Evolutionary conservation across 2,113 vertebrate species (phyloP).

Genomic region (Dasyornis broadbenti): DNA sequence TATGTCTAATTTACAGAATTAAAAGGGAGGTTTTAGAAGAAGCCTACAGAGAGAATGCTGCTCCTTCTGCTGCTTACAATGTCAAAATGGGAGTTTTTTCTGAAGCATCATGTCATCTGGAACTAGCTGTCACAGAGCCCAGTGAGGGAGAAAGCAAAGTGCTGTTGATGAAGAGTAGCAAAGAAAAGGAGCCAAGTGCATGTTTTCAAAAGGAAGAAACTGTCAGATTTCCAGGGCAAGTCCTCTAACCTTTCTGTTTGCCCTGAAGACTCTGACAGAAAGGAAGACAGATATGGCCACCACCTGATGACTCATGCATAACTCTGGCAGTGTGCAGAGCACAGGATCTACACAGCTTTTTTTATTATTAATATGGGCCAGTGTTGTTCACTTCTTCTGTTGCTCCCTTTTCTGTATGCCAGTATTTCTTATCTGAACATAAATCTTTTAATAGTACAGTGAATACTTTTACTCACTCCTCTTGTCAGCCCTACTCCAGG

Average conservation of each 20-base stretch:
- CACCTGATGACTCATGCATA: not conserved
- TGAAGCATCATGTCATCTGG: not conserved
- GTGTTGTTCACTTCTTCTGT: not conserved
- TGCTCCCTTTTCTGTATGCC: not conserved
- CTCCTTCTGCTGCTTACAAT: not conserved
- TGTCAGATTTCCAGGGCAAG: not conserved
- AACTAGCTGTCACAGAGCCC: not conserved
- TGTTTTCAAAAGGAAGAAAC: not conserved
- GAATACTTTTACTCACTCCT: not conserved
- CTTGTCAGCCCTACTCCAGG: not conserved
- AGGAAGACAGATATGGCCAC: not conserved
- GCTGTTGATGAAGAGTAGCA: not conserved
- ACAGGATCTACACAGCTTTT: not conserved
- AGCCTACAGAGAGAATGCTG: not conserved
- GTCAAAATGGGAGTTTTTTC: not conserved
- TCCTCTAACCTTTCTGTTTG: not conserved
- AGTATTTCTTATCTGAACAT: not conserved
- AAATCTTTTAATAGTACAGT: not conserved
- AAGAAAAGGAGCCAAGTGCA: not conserved
- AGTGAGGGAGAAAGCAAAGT: not conserved
- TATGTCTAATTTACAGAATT: not conserved
- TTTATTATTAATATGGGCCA: not conserved
- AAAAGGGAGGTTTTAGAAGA: not conserved
- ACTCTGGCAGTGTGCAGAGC: not conserved
- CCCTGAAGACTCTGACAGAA: not conserved